phyloP scores from a whole-genome alignment of 2,113 vertebrate species.

The Psilopsiagon aurifrons region DNA sequence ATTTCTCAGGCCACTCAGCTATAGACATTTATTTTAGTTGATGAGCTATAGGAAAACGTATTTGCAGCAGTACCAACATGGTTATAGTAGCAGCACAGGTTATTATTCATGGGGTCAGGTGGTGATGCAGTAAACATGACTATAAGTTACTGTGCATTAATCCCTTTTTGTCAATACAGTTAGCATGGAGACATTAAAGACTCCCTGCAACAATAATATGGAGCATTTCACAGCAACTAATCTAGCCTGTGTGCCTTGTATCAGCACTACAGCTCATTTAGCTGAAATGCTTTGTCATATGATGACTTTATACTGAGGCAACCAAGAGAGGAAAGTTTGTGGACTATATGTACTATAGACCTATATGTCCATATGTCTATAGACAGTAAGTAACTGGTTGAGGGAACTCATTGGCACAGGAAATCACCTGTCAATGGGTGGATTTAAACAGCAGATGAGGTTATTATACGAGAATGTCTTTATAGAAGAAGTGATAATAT shows the following conservation, averaged over 20 bases:
- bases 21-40: neutral
- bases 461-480: too few species aligned
- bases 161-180: neutral
- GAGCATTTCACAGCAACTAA: neutral
- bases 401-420: neutral
- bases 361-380: too few species aligned
- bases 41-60: conserved; percentile 7
- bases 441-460: neutral
- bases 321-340: neutral
- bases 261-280: neutral
- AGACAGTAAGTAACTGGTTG: neutral
- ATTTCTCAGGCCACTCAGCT: neutral
- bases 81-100: neutral
- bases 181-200: neutral
- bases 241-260: neutral
- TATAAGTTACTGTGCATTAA: neutral
- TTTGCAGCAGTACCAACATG: neutral
- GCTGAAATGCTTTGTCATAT: neutral
- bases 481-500: neutral
- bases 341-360: neutral
- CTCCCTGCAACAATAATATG: neutral
- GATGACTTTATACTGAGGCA: neutral
- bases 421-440: neutral
- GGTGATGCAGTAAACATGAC: neutral
- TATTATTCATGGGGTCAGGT: neutral